Conservation (phyloP, 1,140 invertebrate genomes). For the Cheumatopsyche charites region DNA sequence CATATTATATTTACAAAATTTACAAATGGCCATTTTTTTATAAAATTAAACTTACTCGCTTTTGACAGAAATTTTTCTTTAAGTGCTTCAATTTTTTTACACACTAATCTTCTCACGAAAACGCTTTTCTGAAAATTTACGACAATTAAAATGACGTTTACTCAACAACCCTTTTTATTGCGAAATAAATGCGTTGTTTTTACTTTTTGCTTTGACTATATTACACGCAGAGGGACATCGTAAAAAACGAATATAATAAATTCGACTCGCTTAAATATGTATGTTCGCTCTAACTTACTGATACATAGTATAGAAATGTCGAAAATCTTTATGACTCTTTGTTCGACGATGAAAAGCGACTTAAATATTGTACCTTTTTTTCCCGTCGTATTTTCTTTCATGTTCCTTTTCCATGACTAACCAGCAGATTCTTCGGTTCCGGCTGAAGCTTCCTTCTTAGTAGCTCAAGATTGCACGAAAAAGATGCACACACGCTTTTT, state of each 20-base stretch:
- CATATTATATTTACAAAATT: too few species aligned
- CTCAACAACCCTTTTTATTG: conserved; percentile 5
- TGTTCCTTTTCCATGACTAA: neutral
- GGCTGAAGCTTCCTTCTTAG: neutral
- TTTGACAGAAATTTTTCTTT: too few species aligned
- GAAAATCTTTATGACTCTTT: too few species aligned
- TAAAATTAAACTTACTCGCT: too few species aligned
- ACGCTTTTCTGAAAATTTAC: neutral
- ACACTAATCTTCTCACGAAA: neutral
- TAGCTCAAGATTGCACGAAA: conserved; percentile 5
- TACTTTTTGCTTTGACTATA: conserved; percentile 2
- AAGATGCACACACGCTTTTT: conserved; percentile 9
- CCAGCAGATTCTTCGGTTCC: conserved; percentile 2
- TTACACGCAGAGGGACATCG: neutral
- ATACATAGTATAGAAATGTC: too few species aligned
- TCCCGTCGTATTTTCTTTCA: conserved; percentile 1
- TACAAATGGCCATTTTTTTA: too few species aligned
- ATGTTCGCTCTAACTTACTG: too few species aligned
- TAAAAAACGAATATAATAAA: too few species aligned
- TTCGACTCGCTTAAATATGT: too few species aligned
- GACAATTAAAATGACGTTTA: conserved; percentile 6
- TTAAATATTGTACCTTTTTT: neutral
- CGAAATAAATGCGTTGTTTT: neutral
- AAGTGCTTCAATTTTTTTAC: too few species aligned
- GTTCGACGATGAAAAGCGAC: too few species aligned